Base-by-base conservation (phyloP, 2,797 vertebrate genomes). In the Helarctos malayanus region DNA sequence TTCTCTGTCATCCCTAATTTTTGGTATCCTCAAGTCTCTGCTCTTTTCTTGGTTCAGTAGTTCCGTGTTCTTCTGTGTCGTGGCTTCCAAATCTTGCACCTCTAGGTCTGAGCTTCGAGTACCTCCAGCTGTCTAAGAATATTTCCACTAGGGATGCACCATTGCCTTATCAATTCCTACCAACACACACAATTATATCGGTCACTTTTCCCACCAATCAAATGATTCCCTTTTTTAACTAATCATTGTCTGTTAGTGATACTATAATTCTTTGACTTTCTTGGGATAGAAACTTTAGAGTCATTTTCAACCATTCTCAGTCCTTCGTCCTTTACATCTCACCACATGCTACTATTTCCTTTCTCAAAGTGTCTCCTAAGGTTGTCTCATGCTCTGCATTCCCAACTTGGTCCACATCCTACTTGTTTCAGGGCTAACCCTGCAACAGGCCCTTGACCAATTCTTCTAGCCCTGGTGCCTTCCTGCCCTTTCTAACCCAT, bases 21-120 rank as follows among this genome's bases (percentile, higher is more conserved):
- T 54, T 38, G 12, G 27, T 84, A 38, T 56, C 38, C 68, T 69
- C 11, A 88, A 59, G 49, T 69, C 49, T 87, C 76, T 68, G 23
- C 3, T 79, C 35, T 86, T 68, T 88, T 86, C 63, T 79, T 65
- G 6, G 41, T 12, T 21, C 3, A 38, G 0, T 56, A 47, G 19
- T 4, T 65, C n/a, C 25, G 18, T 63, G 41, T 49, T n/a, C 2
- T 57, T 32, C 49, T 47, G 18, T 1, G 0, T 2, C 16, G 9
- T 23, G 4, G 10, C 49, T 79, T 61, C 84, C 81, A 18, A 12
- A 49, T 80, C 65, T 41, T 54, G 41, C 1, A 2, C 71, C 13
- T 52, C 61, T 4, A 11, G 41, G 5, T 61, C 23, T 73, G 23
- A 38, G 21, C 54, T 54, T 12, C 15, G 23, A 45, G 7, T 0